phyloP scores from a whole-genome alignment of 2,113 vertebrate species.

The Paracyprichromis sp. region DNA sequence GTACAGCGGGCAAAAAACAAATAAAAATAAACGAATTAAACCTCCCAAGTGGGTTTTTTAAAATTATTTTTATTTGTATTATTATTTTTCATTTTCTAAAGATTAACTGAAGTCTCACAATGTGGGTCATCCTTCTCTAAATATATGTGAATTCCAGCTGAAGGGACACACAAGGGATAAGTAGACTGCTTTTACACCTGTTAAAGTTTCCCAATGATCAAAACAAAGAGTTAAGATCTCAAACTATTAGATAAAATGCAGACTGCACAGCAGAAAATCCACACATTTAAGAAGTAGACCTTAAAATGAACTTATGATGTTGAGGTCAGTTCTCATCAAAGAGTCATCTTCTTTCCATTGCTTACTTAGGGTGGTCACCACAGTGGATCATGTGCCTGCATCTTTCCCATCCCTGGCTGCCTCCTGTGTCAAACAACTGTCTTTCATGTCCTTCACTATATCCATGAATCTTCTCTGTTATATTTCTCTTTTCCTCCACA shows the following conservation, averaged over 20 bases:
- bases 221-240: background rate
- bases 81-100: background rate
- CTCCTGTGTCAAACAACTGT: background rate
- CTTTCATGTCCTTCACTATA: background rate
- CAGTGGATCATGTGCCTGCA: fast-evolving
- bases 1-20: fast-evolving
- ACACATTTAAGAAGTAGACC: background rate
- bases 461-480: fast-evolving
- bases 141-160: background rate
- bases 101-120: background rate
- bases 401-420: background rate
- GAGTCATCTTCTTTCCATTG: background rate
- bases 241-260: background rate
- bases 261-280: background rate
- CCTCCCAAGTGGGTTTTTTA: background rate
- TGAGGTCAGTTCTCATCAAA: background rate
- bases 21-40: fast-evolving
- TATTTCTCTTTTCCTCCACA: background rate
- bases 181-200: background rate
- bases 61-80: background rate
- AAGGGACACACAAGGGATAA: background rate
- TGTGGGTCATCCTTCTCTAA: background rate
- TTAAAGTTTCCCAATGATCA: fast-evolving
- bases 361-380: background rate
- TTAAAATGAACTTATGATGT: background rate